Evolutionary conservation across 2,888 invertebrate genomes (phyloP).

Genomic region (Nymphalis urticae): DNA sequence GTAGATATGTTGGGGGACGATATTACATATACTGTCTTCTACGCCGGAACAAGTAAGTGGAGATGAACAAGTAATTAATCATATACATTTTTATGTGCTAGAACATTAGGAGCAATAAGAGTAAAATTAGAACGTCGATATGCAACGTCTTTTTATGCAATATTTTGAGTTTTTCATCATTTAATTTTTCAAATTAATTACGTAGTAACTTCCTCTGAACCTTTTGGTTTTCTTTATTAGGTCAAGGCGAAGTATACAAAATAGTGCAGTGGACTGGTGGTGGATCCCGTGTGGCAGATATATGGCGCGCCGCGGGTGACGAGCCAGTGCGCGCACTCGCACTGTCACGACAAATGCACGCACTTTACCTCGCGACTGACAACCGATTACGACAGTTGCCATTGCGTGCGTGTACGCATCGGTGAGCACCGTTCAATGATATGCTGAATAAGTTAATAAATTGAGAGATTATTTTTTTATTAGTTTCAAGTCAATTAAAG

Average conservation of each 20-base stretch:
- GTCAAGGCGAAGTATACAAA: slow-evolving; percentile 83
- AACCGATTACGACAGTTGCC: slow-evolving; percentile 80
- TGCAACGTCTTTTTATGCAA: no score
- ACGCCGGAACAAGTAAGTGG: slow-evolving; percentile 82
- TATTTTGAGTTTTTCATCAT: no score
- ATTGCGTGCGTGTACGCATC: slow-evolving; percentile 72
- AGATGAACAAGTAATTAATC: background rate
- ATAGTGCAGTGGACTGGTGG: slow-evolving; percentile 84
- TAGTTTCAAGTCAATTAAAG: background rate
- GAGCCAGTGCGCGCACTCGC: slow-evolving; percentile 82
- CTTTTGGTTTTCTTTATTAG: slow-evolving; percentile 42
- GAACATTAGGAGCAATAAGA: no score
- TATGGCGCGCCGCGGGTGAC: slow-evolving; percentile 81
- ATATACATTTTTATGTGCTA: no score
- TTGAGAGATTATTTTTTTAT: no score
- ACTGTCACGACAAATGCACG: slow-evolving; percentile 78
- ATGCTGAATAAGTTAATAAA: no score
- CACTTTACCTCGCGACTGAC: slow-evolving; percentile 83
- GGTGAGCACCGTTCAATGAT: slow-evolving; percentile 46
- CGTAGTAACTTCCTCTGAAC: background rate
- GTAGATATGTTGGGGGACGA: slow-evolving; percentile 79
- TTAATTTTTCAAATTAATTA: no score
- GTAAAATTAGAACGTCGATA: no score
- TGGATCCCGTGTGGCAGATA: slow-evolving; percentile 79
- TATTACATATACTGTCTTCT: slow-evolving; percentile 81